These are phyloP conservation scores for Aix galericulata DNA, from an alignment of 2,113 vertebrate species.

Conservation along the genomic window DNA sequence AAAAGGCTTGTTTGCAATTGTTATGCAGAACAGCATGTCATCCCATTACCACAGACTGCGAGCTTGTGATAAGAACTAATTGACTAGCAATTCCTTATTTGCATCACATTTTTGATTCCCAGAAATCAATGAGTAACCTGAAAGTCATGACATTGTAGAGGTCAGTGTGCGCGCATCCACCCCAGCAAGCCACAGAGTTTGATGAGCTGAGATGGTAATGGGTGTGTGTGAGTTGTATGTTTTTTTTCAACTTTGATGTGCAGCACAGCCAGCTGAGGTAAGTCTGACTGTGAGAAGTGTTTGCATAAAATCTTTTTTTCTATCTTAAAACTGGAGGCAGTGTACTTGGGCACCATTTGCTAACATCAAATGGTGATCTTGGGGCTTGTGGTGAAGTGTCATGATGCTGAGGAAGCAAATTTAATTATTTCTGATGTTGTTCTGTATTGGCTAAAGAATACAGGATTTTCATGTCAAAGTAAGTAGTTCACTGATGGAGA, in stretches of 20 bases:
- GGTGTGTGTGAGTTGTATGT: background rate
- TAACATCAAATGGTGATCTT: background rate
- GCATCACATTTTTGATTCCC: conserved; percentile 6
- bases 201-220: conserved; percentile 21
- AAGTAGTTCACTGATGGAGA: background rate
- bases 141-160: conserved; percentile 59
- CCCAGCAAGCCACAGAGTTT: background rate
- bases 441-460: background rate
- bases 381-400: background rate
- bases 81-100: conserved; percentile 50
- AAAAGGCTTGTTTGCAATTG: conserved; percentile 12
- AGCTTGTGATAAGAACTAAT: conserved; percentile 42
- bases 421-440: background rate
- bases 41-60: background rate
- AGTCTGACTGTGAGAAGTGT: background rate
- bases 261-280: background rate
- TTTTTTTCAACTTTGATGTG: background rate
- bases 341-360: background rate
- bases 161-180: background rate
- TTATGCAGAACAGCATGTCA: background rate
- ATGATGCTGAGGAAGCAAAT: background rate
- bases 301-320: background rate
- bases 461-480: background rate
- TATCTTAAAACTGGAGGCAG: background rate
- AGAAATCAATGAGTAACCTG: conserved; percentile 45